Percentiles rank a stretch among this genome's conserved stretches.
These are phyloP conservation scores for Rhagophthalmus giganteus DNA, from an alignment of 2,888 invertebrate species.

Conservation along the genomic window DNA sequence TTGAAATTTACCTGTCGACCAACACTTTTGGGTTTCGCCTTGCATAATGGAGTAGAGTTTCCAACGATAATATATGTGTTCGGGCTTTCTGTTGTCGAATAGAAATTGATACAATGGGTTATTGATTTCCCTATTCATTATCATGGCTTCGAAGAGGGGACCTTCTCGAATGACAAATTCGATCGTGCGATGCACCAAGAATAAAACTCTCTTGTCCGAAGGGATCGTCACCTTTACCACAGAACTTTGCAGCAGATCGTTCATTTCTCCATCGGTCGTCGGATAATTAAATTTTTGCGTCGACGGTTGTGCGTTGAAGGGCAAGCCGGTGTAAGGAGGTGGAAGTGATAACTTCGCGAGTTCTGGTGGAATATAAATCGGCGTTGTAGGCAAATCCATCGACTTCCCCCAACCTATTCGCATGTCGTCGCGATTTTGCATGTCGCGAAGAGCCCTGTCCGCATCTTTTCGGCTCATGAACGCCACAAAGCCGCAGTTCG, in stretches of 20 bases:
- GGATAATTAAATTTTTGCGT: constrained; percentile 32
- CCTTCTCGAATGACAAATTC: constrained; percentile 99
- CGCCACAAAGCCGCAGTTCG: constrained; percentile 98
- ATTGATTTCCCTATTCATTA: constrained; percentile 95
- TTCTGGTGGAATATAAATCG: constrained; percentile 93
- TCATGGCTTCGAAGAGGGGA: constrained; percentile 97
- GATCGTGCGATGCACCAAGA: constrained; percentile 95
- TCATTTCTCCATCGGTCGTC: constrained; percentile 38
- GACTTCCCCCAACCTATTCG: constrained; percentile 98
- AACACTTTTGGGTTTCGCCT: constrained; percentile 86
- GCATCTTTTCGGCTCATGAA: constrained; percentile 98
- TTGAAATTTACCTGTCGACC: constrained; percentile 86
- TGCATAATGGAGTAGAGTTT: constrained; percentile 93
- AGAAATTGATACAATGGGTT: constrained; percentile 96
- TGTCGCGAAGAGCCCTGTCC: constrained; percentile 80
- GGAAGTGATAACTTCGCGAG: constrained; percentile 78
- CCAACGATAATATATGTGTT: constrained; percentile 97
- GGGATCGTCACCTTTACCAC: constrained; percentile 80
- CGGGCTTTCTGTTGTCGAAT: constrained; percentile 94
- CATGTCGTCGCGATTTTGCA: constrained; percentile 89
- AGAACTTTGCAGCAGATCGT: constrained; percentile 78
- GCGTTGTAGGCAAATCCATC: constrained; percentile 91
- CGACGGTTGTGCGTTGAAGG: constrained; percentile 94
- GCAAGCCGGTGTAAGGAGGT: constrained; percentile 88
- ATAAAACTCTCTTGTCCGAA: constrained; percentile 72